Evolutionary conservation across 2,797 vertebrate species (phyloP).

Genomic region (Synaphobranchus kaupii): DNA sequence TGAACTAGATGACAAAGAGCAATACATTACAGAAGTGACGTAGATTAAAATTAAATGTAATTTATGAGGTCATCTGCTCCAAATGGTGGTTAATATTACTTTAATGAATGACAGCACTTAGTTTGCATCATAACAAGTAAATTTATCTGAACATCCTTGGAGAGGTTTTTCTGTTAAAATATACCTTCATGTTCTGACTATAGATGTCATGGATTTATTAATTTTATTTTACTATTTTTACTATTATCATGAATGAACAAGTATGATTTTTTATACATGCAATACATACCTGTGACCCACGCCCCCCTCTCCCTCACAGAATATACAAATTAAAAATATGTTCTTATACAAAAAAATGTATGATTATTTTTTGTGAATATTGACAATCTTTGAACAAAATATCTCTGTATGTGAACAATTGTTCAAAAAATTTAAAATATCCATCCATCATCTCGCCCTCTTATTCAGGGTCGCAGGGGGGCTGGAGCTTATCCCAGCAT

Average conservation of each 20-base stretch:
- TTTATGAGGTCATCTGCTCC: slow-evolving; percentile 36
- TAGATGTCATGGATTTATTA: not conserved
- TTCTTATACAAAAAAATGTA: not conserved
- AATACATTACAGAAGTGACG: slow-evolving; percentile 49
- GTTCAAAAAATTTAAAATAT: slow-evolving; percentile 2
- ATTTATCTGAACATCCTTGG: not conserved
- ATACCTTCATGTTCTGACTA: not conserved
- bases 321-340: not conserved
- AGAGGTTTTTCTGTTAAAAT: not conserved
- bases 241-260: not conserved
- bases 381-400: not conserved
- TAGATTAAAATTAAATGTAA: slow-evolving; percentile 36
- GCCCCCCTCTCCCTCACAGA: not conserved
- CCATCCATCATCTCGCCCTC: no score
- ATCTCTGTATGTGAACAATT: not conserved
- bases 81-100: slow-evolving; percentile 29
- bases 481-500: no score
- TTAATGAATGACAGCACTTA: slow-evolving; percentile 33
- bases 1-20: slow-evolving; percentile 40
- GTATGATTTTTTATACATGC: not conserved
- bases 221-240: not conserved
- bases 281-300: not conserved
- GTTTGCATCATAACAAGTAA: slow-evolving; percentile 27
- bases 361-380: not conserved
- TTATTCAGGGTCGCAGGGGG: no score